Evolutionary conservation across 2,888 invertebrate species (phyloP), one percentile per base, ranked within the genome.

Genomic region (Stenichneumon culpator): DNA sequence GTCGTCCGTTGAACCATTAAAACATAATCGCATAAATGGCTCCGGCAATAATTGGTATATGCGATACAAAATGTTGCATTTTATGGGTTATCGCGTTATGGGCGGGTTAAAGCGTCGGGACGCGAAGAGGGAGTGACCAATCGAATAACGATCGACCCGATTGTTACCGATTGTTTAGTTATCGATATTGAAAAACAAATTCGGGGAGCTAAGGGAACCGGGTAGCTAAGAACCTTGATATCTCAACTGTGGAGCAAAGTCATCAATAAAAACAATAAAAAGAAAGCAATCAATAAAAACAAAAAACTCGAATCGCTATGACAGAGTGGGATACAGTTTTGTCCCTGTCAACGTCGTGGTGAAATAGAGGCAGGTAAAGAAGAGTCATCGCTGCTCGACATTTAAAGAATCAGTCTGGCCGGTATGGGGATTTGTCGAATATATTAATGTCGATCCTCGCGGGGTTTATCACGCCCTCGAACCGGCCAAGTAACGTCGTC

Each of bases 61-160:
- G 82, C 88, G 91, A 91, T 92, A 91, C 92, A 92, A 91, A 93
- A 93, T 92, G 92, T 91, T 91, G 91, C 92, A 91, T 90, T 93
- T 93, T 93, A 93, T 93, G 93, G 93, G 91, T 93, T 93, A 93
- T 93, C 92, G 93, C 90, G 91, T 82, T 85, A 92, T 89, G 92
- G 89, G 87, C 87, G 84, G 87, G 89, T 39, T 11, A 39, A 39
- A 39, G 11, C 81, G 83, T 75, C 60, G 86, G 79, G 86, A 85
- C 77, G 84, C 84, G 82, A 86, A 83, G 72, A 85, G 90, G 93
- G 93, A 92, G 93, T 92, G 92, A 91, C 93, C 92, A 90, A 93
- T 93, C 93, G 92, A 93, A 93, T 93, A 93, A 93, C 92, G 93
- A 93, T 93, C 92, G 92, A 91, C 90, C 92, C 83, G n/a, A n/a